A percentile compares a stretch with the other conserved stretches of the same genome.
Conservation (phyloP, 2,888 invertebrate species). For the Pogonocherus hispidulus region DNA sequence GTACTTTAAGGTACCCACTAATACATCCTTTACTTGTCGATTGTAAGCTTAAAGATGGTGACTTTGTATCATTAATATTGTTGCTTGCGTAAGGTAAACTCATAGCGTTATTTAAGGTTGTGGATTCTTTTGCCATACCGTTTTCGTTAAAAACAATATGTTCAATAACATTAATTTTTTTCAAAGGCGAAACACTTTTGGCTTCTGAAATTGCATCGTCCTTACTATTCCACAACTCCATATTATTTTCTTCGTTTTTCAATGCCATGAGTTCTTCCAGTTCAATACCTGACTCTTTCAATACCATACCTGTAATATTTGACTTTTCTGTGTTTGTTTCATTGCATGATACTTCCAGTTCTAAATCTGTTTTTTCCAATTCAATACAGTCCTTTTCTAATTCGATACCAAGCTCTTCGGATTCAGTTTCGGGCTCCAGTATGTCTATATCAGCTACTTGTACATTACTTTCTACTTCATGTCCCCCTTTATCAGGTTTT, state of each 20-base stretch:
- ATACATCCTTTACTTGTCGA: constrained; percentile 25
- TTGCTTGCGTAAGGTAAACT: neutral
- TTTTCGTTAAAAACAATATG: constrained; percentile 30
- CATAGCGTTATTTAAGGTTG: neutral
- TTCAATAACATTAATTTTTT: constrained; percentile 16
- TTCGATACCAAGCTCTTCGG: constrained; percentile 11
- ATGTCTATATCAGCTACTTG: neutral
- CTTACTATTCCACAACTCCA: neutral
- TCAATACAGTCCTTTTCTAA: constrained; percentile 1
- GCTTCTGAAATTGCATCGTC: neutral
- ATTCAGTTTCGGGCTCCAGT: neutral
- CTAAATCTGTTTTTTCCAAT: neutral
- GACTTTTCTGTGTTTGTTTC: too few relatives aligned
- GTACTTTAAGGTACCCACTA: constrained; percentile 15
- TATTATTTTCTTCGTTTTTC: neutral
- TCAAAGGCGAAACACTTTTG: neutral
- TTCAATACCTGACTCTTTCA: too few relatives aligned
- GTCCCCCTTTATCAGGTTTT: constrained; percentile 12
- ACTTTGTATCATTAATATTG: neutral
- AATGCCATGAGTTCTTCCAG: neutral
- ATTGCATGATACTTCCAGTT: neutral
- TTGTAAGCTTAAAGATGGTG: neutral
- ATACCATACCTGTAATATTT: too few relatives aligned
- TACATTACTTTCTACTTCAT: neutral
- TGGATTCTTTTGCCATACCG: constrained; percentile 20